Conservation (phyloP, 2,113 vertebrate species). For the Paramisgurnus dabryanus region DNA sequence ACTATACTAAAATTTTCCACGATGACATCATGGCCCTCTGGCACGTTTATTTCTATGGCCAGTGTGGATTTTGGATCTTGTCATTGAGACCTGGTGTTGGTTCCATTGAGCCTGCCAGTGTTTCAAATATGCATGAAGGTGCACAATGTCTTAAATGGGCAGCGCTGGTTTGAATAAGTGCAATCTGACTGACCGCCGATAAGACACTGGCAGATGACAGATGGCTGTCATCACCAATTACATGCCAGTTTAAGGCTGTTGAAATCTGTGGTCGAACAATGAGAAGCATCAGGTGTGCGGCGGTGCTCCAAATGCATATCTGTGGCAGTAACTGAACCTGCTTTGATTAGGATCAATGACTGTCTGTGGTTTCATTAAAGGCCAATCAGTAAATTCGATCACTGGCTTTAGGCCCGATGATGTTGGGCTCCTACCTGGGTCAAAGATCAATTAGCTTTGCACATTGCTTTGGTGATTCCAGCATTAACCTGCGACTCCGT, state of each 20-base stretch:
- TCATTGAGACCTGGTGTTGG: slow-evolving; percentile 32
- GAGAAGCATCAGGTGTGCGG: slow-evolving; percentile 21
- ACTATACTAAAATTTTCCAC: background rate
- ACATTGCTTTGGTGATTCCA: slow-evolving; percentile 24
- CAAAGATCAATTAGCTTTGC: slow-evolving; percentile 42
- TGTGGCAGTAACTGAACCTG: slow-evolving; percentile 34
- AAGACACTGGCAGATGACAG: slow-evolving; percentile 40
- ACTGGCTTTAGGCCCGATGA: slow-evolving; percentile 14
- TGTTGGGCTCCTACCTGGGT: slow-evolving; percentile 32
- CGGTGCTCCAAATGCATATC: background rate
- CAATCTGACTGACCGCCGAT: slow-evolving; percentile 45
- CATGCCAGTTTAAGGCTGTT: slow-evolving; percentile 36
- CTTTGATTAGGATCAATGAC: slow-evolving; percentile 43
- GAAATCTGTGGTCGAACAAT: slow-evolving; percentile 36
- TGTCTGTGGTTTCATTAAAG: slow-evolving; percentile 50
- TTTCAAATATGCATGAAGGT: slow-evolving; percentile 48
- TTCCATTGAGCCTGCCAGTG: slow-evolving; percentile 25
- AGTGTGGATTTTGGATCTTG: slow-evolving; percentile 2
- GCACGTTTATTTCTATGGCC: slow-evolving; percentile 7
- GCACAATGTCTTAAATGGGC: slow-evolving; percentile 38
- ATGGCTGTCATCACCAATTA: slow-evolving; percentile 47
- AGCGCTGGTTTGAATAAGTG: slow-evolving; percentile 36
- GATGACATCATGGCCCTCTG: background rate
- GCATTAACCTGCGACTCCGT: slow-evolving; percentile 42
- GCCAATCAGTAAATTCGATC: slow-evolving; percentile 46